These are phyloP conservation scores for Drosophila prolongata DNA, from an alignment of 2,888 invertebrate species.

Conservation along the genomic window DNA sequence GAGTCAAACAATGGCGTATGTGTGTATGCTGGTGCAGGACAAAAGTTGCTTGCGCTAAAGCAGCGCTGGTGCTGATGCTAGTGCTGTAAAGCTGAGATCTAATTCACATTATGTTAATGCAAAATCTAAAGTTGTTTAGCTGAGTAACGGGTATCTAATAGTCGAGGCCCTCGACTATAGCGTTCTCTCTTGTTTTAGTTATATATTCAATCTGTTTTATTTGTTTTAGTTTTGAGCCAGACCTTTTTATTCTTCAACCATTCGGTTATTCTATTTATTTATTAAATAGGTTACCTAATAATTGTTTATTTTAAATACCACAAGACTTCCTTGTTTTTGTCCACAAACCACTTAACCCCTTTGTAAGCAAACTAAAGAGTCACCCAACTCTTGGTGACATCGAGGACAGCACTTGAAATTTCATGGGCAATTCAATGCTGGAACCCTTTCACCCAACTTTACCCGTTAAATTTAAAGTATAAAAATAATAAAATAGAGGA, in stretches of 20 bases:
- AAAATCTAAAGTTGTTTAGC: no score
- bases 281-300: not conserved
- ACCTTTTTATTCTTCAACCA: not conserved
- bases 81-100: no score
- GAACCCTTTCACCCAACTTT: conserved; percentile 34
- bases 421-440: conserved; percentile 34
- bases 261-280: not conserved
- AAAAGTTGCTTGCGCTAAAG: no score
- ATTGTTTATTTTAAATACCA: conserved; percentile 11
- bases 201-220: no score
- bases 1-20: no score
- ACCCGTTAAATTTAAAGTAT: conserved; percentile 11
- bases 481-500: conserved; percentile 44
- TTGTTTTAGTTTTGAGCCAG: no score
- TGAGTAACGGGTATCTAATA: no score
- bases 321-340: conserved; percentile 1
- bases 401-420: conserved; percentile 33
- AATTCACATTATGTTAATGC: no score
- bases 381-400: conserved; percentile 8
- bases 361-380: not conserved
- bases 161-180: no score
- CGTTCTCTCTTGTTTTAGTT: no score
- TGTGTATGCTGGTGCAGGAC: no score
- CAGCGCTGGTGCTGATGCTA: no score
- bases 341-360: conserved; percentile 1